Conservation (phyloP, 2,797 vertebrate species). For the Esox lucius region DNA sequence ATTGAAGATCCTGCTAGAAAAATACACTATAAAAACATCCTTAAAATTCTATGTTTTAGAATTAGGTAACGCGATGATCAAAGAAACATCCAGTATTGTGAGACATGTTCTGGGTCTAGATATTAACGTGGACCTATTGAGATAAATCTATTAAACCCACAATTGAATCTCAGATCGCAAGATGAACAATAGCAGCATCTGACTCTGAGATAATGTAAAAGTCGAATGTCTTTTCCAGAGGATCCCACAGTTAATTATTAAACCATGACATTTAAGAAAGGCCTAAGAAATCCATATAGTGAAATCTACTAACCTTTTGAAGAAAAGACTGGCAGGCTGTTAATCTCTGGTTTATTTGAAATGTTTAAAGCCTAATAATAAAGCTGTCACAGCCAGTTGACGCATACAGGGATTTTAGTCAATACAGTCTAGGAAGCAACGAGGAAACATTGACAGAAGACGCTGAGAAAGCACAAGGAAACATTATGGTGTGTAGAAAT, state of each 20-base stretch:
- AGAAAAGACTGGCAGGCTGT: constrained; percentile 53
- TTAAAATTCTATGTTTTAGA: neutral
- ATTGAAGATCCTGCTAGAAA: neutral
- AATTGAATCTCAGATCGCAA: constrained; percentile 71
- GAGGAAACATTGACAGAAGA: neutral
- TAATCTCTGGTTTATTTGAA: constrained; percentile 65
- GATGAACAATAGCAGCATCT: constrained; percentile 69
- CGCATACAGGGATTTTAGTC: neutral
- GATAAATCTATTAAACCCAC: constrained; percentile 57
- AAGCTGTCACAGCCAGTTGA: constrained; percentile 71
- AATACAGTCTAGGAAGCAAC: neutral
- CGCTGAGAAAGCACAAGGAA: neutral
- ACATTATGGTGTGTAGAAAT: constrained; percentile 48
- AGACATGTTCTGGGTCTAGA: constrained; percentile 11
- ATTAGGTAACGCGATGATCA: neutral
- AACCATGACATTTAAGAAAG: constrained; percentile 75
- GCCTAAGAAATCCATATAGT: constrained; percentile 76
- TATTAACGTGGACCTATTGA: neutral
- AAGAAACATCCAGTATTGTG: neutral
- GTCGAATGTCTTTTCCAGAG: constrained; percentile 69
- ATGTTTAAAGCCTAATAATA: constrained; percentile 65
- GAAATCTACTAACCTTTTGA: constrained; percentile 79
- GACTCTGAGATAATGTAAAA: constrained; percentile 71
- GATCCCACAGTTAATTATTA: constrained; percentile 78
- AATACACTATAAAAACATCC: neutral